phyloP scores from a whole-genome alignment of 2,797 vertebrate species.

The Xyrichtys novacula region DNA sequence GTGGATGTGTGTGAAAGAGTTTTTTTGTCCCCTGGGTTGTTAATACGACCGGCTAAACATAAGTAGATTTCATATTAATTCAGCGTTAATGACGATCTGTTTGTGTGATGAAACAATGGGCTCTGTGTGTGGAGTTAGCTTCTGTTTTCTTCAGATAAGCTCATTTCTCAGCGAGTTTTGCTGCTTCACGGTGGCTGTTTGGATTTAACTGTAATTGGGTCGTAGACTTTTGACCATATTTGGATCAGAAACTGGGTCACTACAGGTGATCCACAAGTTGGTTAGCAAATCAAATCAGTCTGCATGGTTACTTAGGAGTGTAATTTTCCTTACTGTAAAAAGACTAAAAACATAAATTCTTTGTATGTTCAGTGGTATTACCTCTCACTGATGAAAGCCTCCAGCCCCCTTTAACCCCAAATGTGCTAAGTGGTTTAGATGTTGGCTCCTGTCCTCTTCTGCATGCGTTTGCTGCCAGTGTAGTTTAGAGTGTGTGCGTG shows the following conservation, averaged over 20 bases:
- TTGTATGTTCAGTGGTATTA: too few relatives aligned
- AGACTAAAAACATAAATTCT: too few relatives aligned
- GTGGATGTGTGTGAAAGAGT: background rate
- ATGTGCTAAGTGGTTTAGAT: too few relatives aligned
- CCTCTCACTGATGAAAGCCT: too few relatives aligned
- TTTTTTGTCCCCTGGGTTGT: background rate
- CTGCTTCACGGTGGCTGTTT: constrained; percentile 13
- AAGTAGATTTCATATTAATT: background rate
- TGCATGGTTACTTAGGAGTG: too few relatives aligned
- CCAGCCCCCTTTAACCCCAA: too few relatives aligned
- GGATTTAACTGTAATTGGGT: background rate
- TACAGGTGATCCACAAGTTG: too few relatives aligned
- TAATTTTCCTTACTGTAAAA: too few relatives aligned
- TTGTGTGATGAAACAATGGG: background rate
- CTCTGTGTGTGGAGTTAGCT: background rate
- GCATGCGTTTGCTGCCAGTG: background rate
- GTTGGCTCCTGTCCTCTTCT: too few relatives aligned
- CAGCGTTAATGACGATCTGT: background rate
- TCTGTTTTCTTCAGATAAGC: background rate
- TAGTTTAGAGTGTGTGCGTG: background rate
- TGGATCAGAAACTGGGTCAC: too few relatives aligned
- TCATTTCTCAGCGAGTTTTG: background rate
- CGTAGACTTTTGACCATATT: background rate
- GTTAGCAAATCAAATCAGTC: too few relatives aligned
- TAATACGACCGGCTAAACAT: background rate